Conservation (phyloP, 1,140 invertebrate genomes). For the Melitaea cinxia region DNA sequence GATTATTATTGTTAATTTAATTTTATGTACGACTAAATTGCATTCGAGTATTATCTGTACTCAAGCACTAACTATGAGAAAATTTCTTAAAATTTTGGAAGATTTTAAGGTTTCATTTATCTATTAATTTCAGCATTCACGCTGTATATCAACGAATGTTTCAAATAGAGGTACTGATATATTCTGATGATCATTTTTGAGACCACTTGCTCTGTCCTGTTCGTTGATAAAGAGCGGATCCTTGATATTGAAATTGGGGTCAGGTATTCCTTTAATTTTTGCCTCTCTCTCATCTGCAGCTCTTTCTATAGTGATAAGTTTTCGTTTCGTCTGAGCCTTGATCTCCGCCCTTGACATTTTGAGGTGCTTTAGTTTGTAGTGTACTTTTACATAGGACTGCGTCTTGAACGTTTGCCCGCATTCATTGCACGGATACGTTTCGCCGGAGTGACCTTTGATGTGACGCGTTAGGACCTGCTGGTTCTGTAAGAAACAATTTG, state of each 20-base stretch:
- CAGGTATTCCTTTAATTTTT: neutral
- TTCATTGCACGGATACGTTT: constrained; percentile 50
- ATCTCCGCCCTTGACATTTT: constrained; percentile 54
- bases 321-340: constrained; percentile 38
- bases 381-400: constrained; percentile 52
- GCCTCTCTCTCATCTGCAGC: constrained; percentile 9
- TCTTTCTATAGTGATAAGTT: constrained; percentile 39
- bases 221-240: constrained; percentile 26
- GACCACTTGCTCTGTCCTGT: neutral
- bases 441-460: constrained; percentile 44
- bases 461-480: constrained; percentile 55
- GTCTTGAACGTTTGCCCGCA: constrained; percentile 54
- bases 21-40: too few relatives aligned
- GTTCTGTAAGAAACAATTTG: constrained; percentile 47
- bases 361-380: constrained; percentile 54
- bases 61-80: neutral
- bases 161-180: constrained; percentile 44
- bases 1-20: neutral
- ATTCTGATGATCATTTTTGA: constrained; percentile 33
- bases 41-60: too few relatives aligned
- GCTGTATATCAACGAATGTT: constrained; percentile 46
- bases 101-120: too few relatives aligned
- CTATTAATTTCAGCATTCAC: constrained; percentile 29
- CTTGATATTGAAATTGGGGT: neutral
- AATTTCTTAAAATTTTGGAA: neutral